These are phyloP conservation scores for Mactra quadrangularis DNA, from an alignment of 1,140 invertebrate species.

Conservation along the genomic window DNA sequence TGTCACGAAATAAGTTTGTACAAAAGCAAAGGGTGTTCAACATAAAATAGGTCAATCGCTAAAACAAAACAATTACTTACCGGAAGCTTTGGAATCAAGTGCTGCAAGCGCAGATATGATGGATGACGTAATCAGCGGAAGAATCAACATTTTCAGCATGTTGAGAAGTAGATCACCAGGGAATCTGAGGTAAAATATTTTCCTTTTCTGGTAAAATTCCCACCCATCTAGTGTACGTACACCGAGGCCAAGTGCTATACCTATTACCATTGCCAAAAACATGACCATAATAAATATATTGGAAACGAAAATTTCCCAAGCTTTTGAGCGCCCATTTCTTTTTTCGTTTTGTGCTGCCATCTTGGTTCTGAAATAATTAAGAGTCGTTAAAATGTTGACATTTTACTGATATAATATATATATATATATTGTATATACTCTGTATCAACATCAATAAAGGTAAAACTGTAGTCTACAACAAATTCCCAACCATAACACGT, in stretches of 20 bases:
- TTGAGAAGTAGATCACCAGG: constrained; percentile 85
- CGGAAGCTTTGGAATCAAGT: constrained; percentile 75
- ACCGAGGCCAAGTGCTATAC: background rate
- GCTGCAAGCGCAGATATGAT: constrained; percentile 81
- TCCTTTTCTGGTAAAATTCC: constrained; percentile 60
- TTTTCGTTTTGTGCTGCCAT: background rate
- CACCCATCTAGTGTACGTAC: constrained; percentile 23
- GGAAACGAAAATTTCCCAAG: background rate
- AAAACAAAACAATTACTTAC: too few species aligned
- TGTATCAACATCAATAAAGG: too few species aligned
- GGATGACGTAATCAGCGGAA: constrained; percentile 84
- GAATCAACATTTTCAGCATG: constrained; percentile 85
- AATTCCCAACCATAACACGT: too few species aligned
- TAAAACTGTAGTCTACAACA: too few species aligned
- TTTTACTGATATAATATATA: too few species aligned
- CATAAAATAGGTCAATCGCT: too few species aligned
- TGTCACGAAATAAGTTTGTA: too few species aligned
- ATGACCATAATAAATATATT: constrained; percentile 22
- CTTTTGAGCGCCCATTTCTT: background rate
- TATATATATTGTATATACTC: too few species aligned
- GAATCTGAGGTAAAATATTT: constrained; percentile 79
- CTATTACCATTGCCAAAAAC: constrained; percentile 6
- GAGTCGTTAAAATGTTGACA: too few species aligned
- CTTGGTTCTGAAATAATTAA: constrained; percentile 10
- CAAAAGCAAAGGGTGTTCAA: too few species aligned